Evolutionary conservation across 1,140 invertebrate genomes (phyloP), one percentile per base, ranked within the genome.

Genomic region (Ctenoplectra terminalis): DNA sequence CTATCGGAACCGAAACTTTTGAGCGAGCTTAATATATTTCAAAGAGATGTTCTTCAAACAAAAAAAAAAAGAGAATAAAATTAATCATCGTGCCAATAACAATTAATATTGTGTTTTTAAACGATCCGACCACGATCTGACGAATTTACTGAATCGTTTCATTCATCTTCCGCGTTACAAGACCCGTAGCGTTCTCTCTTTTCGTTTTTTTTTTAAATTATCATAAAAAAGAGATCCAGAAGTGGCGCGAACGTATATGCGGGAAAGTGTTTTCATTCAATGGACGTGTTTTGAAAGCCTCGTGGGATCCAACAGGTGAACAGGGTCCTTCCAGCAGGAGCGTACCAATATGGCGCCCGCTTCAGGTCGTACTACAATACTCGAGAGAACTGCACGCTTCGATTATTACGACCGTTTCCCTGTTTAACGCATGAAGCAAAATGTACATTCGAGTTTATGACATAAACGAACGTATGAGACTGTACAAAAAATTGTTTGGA

Each of bases 231-330:
- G 43, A 70, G 64, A 56, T 79, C n/a, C 13, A 66, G 50, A 58
- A n/a, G 26, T 1, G 15, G 43, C 13, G 46, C 23, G 5, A 29
- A 15, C 1, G 8, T 23, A 60, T 50, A 46, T 43, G 29, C 40
- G 66, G 63, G 58, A 75, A 80, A 84, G 58, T 50, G 61, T 85
- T 83, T 70, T 74, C 54, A 34, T 74, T 75, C 29, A 73, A 83
- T 60, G 34, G 20, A 26, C 23, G 37, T 50, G 54, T 72, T 60
- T 76, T 61, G 74, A 82, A 76, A 72, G 69, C 81, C 77, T 60
- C 58, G 56, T 86, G 67, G 50, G 77, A 66, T 34, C 66, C 17
- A 69, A 85, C 81, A 85, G 80, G 79, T 80, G 84, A 85, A 83
- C 78, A 81, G 56, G 73, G 82, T 75, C 74, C 54, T 60, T 81